These are phyloP conservation scores for Drosophila oshimai DNA, from an alignment of 1,140 invertebrate species.

Conservation along the genomic window DNA sequence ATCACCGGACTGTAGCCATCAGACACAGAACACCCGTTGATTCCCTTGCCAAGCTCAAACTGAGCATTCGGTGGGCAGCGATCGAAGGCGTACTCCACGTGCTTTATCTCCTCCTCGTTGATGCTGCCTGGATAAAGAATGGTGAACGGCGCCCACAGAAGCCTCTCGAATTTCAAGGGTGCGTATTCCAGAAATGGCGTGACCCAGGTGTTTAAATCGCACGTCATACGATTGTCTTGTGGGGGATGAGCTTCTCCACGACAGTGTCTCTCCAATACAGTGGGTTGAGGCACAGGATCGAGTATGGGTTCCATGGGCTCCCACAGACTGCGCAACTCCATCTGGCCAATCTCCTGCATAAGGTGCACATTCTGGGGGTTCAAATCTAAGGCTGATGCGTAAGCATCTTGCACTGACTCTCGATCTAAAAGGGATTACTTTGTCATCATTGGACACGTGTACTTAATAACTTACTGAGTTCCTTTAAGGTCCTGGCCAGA, in stretches of 20 bases:
- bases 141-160: conserved; percentile 91
- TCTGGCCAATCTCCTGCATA: not conserved
- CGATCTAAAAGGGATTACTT: conserved; percentile 14
- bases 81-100: conserved; percentile 86
- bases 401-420: not conserved
- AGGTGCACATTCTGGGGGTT: conserved; percentile 17
- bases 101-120: conserved; percentile 92
- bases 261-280: conserved; percentile 15
- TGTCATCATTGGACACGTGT: too few species aligned
- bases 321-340: not conserved
- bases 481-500: conserved; percentile 9
- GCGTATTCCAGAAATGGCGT: conserved; percentile 90
- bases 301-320: not conserved
- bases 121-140: conserved; percentile 94
- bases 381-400: not conserved
- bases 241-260: not conserved
- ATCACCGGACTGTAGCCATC: conserved; percentile 10
- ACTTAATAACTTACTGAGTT: conserved; percentile 40
- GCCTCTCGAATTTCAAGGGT: conserved; percentile 94
- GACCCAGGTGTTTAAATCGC: conserved; percentile 88
- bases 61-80: not conserved
- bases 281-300: not conserved
- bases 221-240: conserved; percentile 85
- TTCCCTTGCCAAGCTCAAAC: not conserved
- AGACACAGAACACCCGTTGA: conserved; percentile 30